phyloP scores from a whole-genome alignment of 2,797 vertebrate species.

The Crypturellus tataupa region DNA sequence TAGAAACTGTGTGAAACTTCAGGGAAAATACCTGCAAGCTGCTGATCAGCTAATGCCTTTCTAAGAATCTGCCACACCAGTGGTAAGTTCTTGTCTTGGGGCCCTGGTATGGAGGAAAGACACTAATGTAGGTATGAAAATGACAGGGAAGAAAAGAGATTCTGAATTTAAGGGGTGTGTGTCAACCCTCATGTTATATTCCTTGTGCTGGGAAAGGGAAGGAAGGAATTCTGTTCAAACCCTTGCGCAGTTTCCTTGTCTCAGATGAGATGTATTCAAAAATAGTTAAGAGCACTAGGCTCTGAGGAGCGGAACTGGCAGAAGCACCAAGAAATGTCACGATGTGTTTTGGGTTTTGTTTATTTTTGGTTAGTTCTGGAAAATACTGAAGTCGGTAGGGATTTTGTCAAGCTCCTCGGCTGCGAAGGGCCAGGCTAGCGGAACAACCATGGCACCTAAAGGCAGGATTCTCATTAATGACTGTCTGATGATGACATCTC shows the following conservation, averaged over 20 bases:
- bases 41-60: not conserved
- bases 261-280: not conserved
- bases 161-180: not conserved
- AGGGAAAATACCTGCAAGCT: not conserved
- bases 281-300: not conserved
- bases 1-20: not conserved
- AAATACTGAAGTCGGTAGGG: not conserved
- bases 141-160: not conserved
- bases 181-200: not conserved
- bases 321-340: not conserved
- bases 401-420: not conserved
- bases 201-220: not conserved
- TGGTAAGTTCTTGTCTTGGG: not conserved
- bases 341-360: not conserved
- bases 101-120: not conserved
- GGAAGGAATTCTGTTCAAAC: not conserved
- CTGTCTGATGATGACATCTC: rapidly evolving
- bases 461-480: not conserved
- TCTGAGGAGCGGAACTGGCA: not conserved
- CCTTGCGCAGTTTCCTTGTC: not conserved
- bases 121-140: not conserved
- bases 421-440: not conserved
- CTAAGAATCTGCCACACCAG: not conserved
- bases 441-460: rapidly evolving
- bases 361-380: not conserved